Percentiles rank a stretch among this genome's conserved stretches.
Conservation (phyloP, 2,113 vertebrate genomes). For the Prinia subflava region DNA sequence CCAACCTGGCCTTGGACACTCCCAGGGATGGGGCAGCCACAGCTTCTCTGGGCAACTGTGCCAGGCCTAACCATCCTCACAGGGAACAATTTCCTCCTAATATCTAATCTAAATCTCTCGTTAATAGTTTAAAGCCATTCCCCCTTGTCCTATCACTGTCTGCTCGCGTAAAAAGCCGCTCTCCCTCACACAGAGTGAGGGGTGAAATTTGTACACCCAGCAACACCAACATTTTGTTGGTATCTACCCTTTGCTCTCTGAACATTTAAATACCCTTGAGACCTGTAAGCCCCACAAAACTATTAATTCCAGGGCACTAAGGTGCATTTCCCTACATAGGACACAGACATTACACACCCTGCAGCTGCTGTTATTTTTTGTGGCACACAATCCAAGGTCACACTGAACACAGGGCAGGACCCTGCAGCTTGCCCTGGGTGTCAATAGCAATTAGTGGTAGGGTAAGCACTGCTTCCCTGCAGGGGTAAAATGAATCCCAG, state of each 20-base stretch:
- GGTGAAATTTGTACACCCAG: neutral
- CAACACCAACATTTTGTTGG: neutral
- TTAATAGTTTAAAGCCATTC: neutral
- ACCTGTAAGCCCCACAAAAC: neutral
- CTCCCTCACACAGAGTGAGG: neutral
- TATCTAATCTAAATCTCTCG: neutral
- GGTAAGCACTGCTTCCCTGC: neutral
- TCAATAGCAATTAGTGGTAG: neutral
- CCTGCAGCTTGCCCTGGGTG: neutral
- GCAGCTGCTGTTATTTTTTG: neutral
- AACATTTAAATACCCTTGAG: neutral
- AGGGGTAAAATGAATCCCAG: neutral
- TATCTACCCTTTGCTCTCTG: neutral
- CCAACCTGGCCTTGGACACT: neutral
- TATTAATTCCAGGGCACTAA: neutral
- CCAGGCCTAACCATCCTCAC: neutral
- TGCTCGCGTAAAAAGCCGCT: fast-evolving
- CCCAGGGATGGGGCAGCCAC: neutral
- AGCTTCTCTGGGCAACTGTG: neutral
- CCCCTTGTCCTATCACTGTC: neutral
- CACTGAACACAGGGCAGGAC: neutral
- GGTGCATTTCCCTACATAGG: neutral
- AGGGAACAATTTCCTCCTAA: neutral
- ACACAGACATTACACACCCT: neutral
- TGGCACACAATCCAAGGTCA: neutral